Evolutionary conservation across 2,797 vertebrate genomes (phyloP).

Genomic region (Sebastes steindachneri): DNA sequence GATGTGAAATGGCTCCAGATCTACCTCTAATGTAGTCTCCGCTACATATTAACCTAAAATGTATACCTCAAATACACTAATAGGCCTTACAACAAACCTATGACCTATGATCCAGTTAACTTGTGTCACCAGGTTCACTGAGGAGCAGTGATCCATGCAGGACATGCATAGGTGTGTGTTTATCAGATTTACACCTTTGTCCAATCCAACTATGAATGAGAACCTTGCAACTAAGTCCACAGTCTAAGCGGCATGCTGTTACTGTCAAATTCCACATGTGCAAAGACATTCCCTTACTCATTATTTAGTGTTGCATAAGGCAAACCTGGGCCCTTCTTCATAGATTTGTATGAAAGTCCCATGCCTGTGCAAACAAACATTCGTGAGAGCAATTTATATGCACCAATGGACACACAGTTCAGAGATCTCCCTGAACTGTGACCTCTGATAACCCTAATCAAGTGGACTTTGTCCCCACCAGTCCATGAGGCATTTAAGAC

Average conservation of each 20-base stretch:
- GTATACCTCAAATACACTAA: background rate
- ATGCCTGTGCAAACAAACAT: slow-evolving; percentile 2
- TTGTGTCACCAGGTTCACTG: slow-evolving; percentile 7
- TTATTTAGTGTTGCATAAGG: background rate
- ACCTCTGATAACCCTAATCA: slow-evolving; percentile 31
- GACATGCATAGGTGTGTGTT: slow-evolving; percentile 12
- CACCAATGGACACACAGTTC: background rate
- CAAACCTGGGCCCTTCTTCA: background rate
- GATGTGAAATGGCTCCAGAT: background rate
- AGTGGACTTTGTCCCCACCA: slow-evolving; percentile 3
- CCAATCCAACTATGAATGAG: slow-evolving; percentile 9
- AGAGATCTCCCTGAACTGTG: background rate
- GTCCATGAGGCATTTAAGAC: background rate
- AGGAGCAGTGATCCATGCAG: background rate
- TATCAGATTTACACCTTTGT: slow-evolving; percentile 61
- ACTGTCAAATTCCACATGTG: slow-evolving; percentile 40
- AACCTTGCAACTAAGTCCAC: slow-evolving; percentile 45
- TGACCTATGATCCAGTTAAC: slow-evolving; percentile 55
- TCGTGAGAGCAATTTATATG: background rate
- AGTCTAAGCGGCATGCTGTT: slow-evolving; percentile 34
- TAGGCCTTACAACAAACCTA: background rate
- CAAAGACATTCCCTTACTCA: background rate
- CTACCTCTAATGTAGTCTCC: background rate
- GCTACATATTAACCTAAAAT: background rate
- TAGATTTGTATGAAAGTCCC: background rate